Evolutionary conservation across 2,797 vertebrate species (phyloP).

Genomic region (Phrynocephalus vlangalii): DNA sequence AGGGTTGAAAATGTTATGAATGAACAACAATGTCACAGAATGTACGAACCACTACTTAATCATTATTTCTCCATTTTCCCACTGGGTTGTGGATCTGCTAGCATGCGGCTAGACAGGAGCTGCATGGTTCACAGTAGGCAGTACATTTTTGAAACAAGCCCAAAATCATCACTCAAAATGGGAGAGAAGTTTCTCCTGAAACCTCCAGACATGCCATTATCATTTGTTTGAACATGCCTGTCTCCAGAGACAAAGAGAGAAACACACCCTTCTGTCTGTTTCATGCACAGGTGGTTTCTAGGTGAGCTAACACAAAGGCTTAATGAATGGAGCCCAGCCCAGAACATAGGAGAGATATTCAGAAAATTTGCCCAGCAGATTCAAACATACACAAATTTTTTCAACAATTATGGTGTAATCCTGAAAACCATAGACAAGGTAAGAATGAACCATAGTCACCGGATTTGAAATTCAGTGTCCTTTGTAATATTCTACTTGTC

Average conservation of each 20-base stretch:
- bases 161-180: not conserved
- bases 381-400: slow-evolving; percentile 83
- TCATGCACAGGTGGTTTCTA: slow-evolving; percentile 76
- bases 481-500: not conserved
- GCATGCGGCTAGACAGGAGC: not conserved
- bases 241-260: slow-evolving; percentile 8
- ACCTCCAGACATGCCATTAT: not conserved
- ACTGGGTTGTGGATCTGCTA: not conserved
- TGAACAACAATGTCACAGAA: not conserved
- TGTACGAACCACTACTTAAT: not conserved
- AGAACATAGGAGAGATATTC: slow-evolving; percentile 84
- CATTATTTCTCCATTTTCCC: too few relatives aligned
- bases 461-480: not conserved
- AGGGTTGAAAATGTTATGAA: not conserved
- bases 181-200: not conserved
- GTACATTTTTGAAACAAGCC: not conserved
- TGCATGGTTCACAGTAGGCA: not conserved
- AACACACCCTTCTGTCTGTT: slow-evolving; percentile 2
- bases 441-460: not conserved
- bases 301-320: slow-evolving; percentile 76
- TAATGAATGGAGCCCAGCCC: slow-evolving; percentile 81
- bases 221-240: slow-evolving; percentile 26
- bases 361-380: slow-evolving; percentile 81
- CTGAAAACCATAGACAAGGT: slow-evolving; percentile 86
- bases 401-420: slow-evolving; percentile 85